Base-by-base conservation (phyloP, 2,113 vertebrate species). In the Aegotheles bennettii region DNA sequence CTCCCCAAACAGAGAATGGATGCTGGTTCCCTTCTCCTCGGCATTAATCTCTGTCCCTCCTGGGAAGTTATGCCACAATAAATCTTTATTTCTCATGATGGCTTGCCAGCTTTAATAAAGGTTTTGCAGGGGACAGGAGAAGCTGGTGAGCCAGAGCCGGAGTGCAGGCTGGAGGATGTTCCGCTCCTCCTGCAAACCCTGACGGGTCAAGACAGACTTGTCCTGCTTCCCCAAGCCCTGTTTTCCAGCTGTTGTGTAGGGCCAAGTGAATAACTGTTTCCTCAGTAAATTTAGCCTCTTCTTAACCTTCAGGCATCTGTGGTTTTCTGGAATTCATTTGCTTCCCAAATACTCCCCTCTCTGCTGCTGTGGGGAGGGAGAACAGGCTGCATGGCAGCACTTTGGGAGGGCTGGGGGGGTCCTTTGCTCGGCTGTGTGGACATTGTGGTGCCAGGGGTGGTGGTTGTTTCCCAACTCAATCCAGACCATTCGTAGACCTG, bases 51-150 rank as follows among this genome's bases (percentile, higher is more conserved):
- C 84, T 71, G 94, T 94, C 94, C 90, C 95, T 84, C 95, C 92
- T 93, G 95, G 92, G 90, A 96, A 96, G 96, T 93, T 88, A 83
- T 3, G 7, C 89, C 83, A 90, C 11, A 10, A 95, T 86, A 91
- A 92, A 96, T 96, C 96, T 96, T 96, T 96, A 95, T 97, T 96
- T 94, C 88, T 95, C 78, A 16, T 92, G 94, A 95, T 96, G 91
- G 82, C 67, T 91, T 96, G 96, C 95, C 96, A 93, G 73, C 70
- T 96, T 95, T 89, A 96, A 96, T 95, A 90, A 96, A 16, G 15
- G 67, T 50, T 94, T 93, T 2, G 1, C 9, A 6, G 64, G 81
- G 92, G 82, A 94, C 33, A 13, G 77, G 85, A 89, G 60, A 61
- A 59, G 61, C 57, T 7, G 8, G 73, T 29, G 4, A 81, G 79